Base-by-base conservation (phyloP, 2,113 vertebrate genomes). In the Coturnix japonica region DNA sequence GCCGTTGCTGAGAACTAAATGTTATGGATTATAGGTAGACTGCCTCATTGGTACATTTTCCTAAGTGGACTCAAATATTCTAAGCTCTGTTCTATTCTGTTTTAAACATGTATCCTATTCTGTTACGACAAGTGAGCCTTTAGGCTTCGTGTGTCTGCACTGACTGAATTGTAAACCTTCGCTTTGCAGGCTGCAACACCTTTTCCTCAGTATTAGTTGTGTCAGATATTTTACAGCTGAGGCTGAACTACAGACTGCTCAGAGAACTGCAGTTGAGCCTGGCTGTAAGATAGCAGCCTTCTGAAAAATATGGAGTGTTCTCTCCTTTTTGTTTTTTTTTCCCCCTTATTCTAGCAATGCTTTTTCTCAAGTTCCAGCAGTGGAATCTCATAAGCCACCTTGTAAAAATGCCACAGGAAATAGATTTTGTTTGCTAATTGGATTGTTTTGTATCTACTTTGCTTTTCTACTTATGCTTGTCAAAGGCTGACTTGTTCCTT, bases 41-140 rank as follows among this genome's bases (percentile, higher is more conserved):
- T 76, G 49, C 41, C 47, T 70, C 49, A 6, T 66, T 63, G 80
- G 44, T 26, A 15, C n/a, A 8, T 41, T 77, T 72, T 91, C 76
- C 71, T 63, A 13, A 79, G 43, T 59, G 57, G 15, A 16, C 54
- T 88, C 33, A 8, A 43, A 31, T 47, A 47, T 67, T 83, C 79
- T 59, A 64, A 91, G 31, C 59, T 64, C 37, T 49, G 17, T 13
- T 89, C 28, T 65, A 22, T 22, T 31, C 59, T 56, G 13, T 53
- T 86, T 56, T 25, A 82, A 81, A 18, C 23, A 11, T 89, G 81
- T 56, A 41, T 70, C 35, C 61, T 47, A 19, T 19, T 83, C 64
- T 69, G 39, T 54, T 77, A 35, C 65, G 87, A 79, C 53, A 67
- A 44, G 47, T 7, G 77, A 88, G 39, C 81, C 73, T 91, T 72